These are phyloP conservation scores for Eupithecia vulgata DNA, from an alignment of 2,888 invertebrate genomes.

Conservation along the genomic window DNA sequence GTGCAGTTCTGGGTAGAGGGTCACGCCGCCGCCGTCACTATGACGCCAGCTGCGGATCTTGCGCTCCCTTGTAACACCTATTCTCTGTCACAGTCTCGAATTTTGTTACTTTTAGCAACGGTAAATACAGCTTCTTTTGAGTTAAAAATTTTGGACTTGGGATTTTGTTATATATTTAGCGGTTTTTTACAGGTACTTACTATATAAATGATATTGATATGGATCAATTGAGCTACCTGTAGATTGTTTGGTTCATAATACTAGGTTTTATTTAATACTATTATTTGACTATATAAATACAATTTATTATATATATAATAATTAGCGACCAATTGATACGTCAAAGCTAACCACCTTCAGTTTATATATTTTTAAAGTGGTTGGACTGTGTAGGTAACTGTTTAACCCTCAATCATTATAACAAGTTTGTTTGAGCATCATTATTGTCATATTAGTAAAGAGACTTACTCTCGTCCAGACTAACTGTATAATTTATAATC, in stretches of 20 bases:
- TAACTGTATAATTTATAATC: slow-evolving; percentile 51
- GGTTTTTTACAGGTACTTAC: neutral
- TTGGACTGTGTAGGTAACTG: neutral
- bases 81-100: slow-evolving; percentile 8
- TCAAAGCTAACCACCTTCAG: neutral
- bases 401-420: neutral
- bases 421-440: slow-evolving; percentile 8
- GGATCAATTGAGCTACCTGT: too few relatives aligned
- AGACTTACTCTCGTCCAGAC: slow-evolving; percentile 37
- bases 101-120: neutral
- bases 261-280: too few relatives aligned
- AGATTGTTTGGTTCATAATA: too few relatives aligned
- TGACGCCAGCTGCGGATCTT: slow-evolving; percentile 26
- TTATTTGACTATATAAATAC: too few relatives aligned
- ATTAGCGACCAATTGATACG: too few relatives aligned
- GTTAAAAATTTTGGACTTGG: neutral
- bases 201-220: too few relatives aligned
- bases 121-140: neutral
- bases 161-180: slow-evolving; percentile 8
- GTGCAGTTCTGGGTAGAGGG: slow-evolving; percentile 55
- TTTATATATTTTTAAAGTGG: neutral
- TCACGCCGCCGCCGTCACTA: slow-evolving; percentile 36
- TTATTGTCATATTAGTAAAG: slow-evolving; percentile 28
- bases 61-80: slow-evolving; percentile 16
- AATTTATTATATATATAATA: too few relatives aligned